These are phyloP conservation scores for Tridacna crocea DNA, from an alignment of 2,888 invertebrate species.

Conservation along the genomic window DNA sequence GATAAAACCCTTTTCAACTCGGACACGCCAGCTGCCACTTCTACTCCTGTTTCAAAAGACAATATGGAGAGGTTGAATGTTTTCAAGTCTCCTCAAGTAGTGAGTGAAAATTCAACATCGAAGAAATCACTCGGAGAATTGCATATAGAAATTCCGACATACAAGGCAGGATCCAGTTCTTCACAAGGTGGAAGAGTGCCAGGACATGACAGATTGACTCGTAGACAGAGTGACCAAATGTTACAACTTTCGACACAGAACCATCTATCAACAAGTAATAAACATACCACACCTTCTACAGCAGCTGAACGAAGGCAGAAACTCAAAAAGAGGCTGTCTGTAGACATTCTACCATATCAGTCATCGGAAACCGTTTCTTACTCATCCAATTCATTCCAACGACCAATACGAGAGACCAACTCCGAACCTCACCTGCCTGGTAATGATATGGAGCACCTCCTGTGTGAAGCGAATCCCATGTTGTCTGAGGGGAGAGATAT, in stretches of 20 bases:
- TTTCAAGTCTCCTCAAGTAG: slow-evolving; percentile 48
- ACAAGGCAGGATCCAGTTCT: not conserved
- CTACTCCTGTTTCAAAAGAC: slow-evolving; percentile 48
- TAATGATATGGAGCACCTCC: slow-evolving; percentile 60
- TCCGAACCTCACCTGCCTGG: slow-evolving; percentile 79
- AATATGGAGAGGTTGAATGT: slow-evolving; percentile 19
- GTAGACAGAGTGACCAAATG: slow-evolving; percentile 60
- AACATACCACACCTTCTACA: slow-evolving; percentile 37
- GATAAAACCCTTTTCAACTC: slow-evolving; percentile 43
- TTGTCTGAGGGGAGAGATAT: slow-evolving; percentile 59
- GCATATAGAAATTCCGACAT: slow-evolving; percentile 58
- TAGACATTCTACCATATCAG: slow-evolving; percentile 72
- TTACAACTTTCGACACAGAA: slow-evolving; percentile 20
- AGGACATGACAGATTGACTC: slow-evolving; percentile 34
- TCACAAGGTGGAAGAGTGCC: not conserved
- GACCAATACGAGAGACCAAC: slow-evolving; percentile 73
- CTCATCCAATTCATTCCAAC: slow-evolving; percentile 57
- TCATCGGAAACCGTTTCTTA: slow-evolving; percentile 61
- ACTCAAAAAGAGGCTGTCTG: slow-evolving; percentile 77
- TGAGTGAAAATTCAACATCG: slow-evolving; percentile 4
- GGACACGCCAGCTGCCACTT: slow-evolving; percentile 44
- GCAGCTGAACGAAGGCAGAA: slow-evolving; percentile 57
- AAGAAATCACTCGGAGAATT: slow-evolving; percentile 39
- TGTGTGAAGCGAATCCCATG: slow-evolving; percentile 73
- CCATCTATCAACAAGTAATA: not conserved